Conservation (phyloP, 2,888 invertebrate genomes). For the Hypercompe scribonia region DNA sequence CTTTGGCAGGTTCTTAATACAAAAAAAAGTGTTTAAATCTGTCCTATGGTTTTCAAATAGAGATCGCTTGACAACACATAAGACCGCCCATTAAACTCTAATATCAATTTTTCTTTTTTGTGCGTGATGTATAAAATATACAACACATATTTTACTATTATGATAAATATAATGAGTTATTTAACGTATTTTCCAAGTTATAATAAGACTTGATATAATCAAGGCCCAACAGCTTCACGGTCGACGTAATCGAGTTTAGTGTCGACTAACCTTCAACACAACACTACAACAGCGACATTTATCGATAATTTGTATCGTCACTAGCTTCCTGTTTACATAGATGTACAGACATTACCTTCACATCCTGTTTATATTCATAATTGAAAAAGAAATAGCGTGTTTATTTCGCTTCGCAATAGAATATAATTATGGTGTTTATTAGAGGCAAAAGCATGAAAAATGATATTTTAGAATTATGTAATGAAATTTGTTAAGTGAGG, state of each 20-base stretch:
- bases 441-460: neutral
- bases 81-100: too few relatives aligned
- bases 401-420: neutral
- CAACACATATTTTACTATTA: too few relatives aligned
- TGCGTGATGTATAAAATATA: too few relatives aligned
- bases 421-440: neutral
- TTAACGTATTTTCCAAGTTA: neutral
- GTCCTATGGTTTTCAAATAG: too few relatives aligned
- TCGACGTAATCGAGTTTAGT: neutral
- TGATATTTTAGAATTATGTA: neutral
- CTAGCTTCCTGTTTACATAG: conserved; percentile 34
- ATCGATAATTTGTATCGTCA: conserved; percentile 37
- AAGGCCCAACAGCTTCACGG: neutral
- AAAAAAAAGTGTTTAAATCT: too few relatives aligned
- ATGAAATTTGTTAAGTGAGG: neutral
- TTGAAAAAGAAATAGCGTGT: conserved; percentile 11
- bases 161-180: neutral
- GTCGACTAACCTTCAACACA: conserved; percentile 16
- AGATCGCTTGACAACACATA: too few relatives aligned
- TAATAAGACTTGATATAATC: neutral
- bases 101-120: too few relatives aligned
- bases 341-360: conserved; percentile 23
- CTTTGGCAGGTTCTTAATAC: too few relatives aligned
- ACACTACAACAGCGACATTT: conserved; percentile 19
- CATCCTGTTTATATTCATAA: conserved; percentile 29